Base-by-base conservation (phyloP, 2,888 invertebrate genomes). In the Drosophila leonis region DNA sequence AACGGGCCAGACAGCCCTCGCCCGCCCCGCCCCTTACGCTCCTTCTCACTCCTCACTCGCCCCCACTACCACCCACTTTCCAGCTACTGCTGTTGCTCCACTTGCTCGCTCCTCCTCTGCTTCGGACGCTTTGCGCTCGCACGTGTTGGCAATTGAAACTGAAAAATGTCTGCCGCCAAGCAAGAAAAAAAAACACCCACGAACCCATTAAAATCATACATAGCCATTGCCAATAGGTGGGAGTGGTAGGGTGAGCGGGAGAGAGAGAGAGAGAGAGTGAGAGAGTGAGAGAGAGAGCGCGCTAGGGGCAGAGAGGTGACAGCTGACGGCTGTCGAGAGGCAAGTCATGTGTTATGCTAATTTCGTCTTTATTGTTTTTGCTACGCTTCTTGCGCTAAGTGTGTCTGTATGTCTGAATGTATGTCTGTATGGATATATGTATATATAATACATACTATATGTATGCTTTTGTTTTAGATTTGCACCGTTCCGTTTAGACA, bases 131-230 rank as follows among this genome's bases (percentile, higher is more conserved):
- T 57, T 29, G 55, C 61, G 51, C 69, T 67, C 72, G 81, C 88
- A 86, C 88, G 85, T 86, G 85, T 81, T 66, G 67, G 81, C 83
- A 88, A 83, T 88, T 85, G 78, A 84, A 80, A 72, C 79, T 83
- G 74, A 71, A 81, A 88, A 83, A 72, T 74, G 73, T 60, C 63
- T 66, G 52, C 41, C 41, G 42, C 37, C 37, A 52, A 62, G 54
- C 27, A 37, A 15, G 24, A 13, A n/a, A 46, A 69, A 20, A 46
- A 68, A 76, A 65, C 80, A 87, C 82, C 78, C 76, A 85, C 84
- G 63, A 73, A 78, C 62, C 70, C 76, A 87, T 87, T 84, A 76
- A 85, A 72, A 78, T 57, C 70, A 61, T 65, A 64, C 72, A 76
- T 57, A 62, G 61, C 44, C 57, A 54, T 42, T 20, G 29, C 20